These are phyloP conservation scores for Keiferia lycopersicella DNA, from an alignment of 2,888 invertebrate genomes.

Conservation along the genomic window DNA sequence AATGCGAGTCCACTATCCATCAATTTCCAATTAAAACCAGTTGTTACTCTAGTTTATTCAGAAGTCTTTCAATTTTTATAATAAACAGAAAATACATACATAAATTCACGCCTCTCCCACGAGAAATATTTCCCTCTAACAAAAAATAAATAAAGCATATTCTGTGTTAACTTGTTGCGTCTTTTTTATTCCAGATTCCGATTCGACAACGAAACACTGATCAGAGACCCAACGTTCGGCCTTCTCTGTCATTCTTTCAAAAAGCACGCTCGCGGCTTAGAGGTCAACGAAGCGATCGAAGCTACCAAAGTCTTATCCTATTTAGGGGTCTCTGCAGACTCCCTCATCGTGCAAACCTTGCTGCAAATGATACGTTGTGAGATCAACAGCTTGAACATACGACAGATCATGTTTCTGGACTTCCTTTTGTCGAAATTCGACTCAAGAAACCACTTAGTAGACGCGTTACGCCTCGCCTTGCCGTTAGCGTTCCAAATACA, in stretches of 20 bases:
- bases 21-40: too few species aligned
- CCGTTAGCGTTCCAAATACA: conserved; percentile 85
- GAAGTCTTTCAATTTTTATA: too few species aligned
- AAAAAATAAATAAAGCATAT: too few species aligned
- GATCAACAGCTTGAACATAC: conserved; percentile 81
- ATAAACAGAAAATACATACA: too few species aligned
- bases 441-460: conserved; percentile 78
- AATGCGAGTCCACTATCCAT: too few species aligned
- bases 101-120: too few species aligned
- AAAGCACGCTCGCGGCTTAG: conserved; percentile 75
- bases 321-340: conserved; percentile 80
- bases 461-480: conserved; percentile 83
- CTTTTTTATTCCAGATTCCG: conserved; percentile 43
- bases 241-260: conserved; percentile 81
- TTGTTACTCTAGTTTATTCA: too few species aligned
- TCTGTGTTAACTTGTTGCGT: background rate
- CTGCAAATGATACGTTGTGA: conserved; percentile 83
- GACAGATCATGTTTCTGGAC: conserved; percentile 83
- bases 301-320: conserved; percentile 81
- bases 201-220: conserved; percentile 61
- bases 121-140: too few species aligned
- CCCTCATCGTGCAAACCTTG: conserved; percentile 82
- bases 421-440: conserved; percentile 79
- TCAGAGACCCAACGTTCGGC: conserved; percentile 79
- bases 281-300: conserved; percentile 79